Evolutionary conservation across 2,797 vertebrate species (phyloP).

Genomic region (Coluber constrictor): DNA sequence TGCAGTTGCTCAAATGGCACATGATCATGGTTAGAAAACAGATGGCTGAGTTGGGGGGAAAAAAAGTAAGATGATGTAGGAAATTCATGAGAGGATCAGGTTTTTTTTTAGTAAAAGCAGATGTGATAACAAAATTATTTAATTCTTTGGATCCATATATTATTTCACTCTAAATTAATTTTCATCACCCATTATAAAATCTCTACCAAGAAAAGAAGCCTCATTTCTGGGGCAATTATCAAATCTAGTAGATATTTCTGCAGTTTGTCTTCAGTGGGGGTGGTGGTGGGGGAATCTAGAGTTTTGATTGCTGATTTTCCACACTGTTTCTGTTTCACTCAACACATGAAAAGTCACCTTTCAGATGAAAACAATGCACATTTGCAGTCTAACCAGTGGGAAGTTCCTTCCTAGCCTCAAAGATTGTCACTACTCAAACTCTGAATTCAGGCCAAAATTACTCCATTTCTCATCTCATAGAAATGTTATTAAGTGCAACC

Average conservation of each 20-base stretch:
- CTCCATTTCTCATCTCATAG: not conserved
- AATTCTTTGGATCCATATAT: not conserved
- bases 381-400: not conserved
- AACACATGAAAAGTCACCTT: not conserved
- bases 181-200: not conserved
- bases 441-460: not conserved
- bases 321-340: not conserved
- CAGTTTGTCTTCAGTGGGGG: not conserved
- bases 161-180: not conserved
- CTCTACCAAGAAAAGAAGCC: not conserved
- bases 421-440: not conserved
- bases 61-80: not conserved
- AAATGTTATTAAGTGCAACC: not conserved
- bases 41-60: too few species aligned
- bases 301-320: not conserved
- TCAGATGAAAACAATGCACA: not conserved
- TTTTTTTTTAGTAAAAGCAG: not conserved
- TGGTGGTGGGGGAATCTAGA: too few species aligned
- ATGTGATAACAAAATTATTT: not conserved
- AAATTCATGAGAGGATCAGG: not conserved
- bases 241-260: not conserved
- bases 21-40: not conserved
- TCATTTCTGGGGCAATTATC: not conserved
- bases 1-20: not conserved
- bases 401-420: not conserved